Conservation (phyloP, 2,888 invertebrate species). For the Oxyteleia sp. region DNA sequence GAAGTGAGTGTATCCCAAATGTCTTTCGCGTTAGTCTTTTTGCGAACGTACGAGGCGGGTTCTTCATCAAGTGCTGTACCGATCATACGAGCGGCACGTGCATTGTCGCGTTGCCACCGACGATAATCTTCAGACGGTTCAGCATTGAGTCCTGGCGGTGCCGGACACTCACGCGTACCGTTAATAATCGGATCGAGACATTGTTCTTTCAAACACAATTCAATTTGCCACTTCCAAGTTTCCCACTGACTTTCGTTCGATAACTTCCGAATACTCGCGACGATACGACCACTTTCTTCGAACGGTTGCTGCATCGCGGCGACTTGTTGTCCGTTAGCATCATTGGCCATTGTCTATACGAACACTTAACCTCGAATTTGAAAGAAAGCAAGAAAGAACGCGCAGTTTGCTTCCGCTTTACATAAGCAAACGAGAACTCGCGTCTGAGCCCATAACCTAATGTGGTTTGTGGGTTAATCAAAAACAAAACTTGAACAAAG, state of each 20-base stretch:
- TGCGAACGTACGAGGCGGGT: slow-evolving; percentile 71
- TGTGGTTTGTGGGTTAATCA: too few species aligned
- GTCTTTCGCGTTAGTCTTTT: slow-evolving; percentile 73
- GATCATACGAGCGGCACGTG: slow-evolving; percentile 70
- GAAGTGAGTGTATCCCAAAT: slow-evolving; percentile 72
- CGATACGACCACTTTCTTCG: neutral
- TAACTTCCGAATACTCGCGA: slow-evolving; percentile 63
- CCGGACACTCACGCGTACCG: slow-evolving; percentile 72
- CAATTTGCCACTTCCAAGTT: slow-evolving; percentile 77
- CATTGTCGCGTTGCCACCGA: slow-evolving; percentile 74
- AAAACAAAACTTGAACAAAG: too few species aligned
- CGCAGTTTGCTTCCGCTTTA: too few species aligned
- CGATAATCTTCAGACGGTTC: slow-evolving; percentile 69
- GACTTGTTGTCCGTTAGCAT: too few species aligned
- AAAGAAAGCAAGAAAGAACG: too few species aligned
- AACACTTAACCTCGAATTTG: too few species aligned
- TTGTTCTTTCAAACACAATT: slow-evolving; percentile 75
- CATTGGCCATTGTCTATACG: too few species aligned
- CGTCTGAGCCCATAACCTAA: slow-evolving; percentile 4
- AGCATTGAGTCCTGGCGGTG: slow-evolving; percentile 50
- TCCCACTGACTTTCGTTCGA: slow-evolving; percentile 73
- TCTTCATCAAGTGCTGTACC: slow-evolving; percentile 74
- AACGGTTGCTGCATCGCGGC: neutral
- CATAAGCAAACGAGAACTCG: neutral
- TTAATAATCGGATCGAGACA: slow-evolving; percentile 72